A percentile compares a stretch with the other conserved stretches of the same genome.
Conservation (phyloP, 2,888 invertebrate species). For the Dione juno region DNA sequence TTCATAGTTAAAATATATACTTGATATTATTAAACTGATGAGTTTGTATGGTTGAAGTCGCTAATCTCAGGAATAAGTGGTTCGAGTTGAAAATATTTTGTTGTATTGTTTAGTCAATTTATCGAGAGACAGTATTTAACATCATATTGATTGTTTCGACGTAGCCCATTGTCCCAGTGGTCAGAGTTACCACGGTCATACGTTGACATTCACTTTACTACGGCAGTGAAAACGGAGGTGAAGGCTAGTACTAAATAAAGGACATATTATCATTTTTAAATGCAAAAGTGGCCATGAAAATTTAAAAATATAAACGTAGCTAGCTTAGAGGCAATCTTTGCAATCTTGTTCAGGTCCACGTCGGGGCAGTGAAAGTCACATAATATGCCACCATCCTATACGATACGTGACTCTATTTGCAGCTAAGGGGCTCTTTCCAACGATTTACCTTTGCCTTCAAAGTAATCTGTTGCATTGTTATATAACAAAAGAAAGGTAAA, state of each 20-base stretch:
- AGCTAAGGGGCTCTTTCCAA: conserved; percentile 65
- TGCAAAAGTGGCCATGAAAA: conserved; percentile 10
- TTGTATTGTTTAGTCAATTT: no score
- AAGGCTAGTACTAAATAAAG: background rate
- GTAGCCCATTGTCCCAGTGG: no score
- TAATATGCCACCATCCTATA: conserved; percentile 65
- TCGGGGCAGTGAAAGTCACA: conserved; percentile 51
- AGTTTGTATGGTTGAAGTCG: no score
- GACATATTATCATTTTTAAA: background rate
- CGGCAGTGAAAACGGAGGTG: no score
- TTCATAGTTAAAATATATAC: background rate
- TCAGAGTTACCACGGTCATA: no score
- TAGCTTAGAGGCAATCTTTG: conserved; percentile 32
- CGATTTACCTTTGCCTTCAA: conserved; percentile 67
- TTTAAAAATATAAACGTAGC: conserved; percentile 30
- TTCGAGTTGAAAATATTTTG: no score
- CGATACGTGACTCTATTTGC: conserved; percentile 77
- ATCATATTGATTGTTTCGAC: no score
- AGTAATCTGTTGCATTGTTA: conserved; percentile 69
- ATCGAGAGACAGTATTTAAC: no score
- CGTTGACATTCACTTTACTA: no score
- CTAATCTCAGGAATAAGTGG: no score
- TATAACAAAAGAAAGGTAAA: conserved; percentile 47
- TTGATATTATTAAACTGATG: no score
- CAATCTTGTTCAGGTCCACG: conserved; percentile 43